Evolutionary conservation across 2,113 vertebrate genomes (phyloP).

Genomic region (Polypterus senegalus): DNA sequence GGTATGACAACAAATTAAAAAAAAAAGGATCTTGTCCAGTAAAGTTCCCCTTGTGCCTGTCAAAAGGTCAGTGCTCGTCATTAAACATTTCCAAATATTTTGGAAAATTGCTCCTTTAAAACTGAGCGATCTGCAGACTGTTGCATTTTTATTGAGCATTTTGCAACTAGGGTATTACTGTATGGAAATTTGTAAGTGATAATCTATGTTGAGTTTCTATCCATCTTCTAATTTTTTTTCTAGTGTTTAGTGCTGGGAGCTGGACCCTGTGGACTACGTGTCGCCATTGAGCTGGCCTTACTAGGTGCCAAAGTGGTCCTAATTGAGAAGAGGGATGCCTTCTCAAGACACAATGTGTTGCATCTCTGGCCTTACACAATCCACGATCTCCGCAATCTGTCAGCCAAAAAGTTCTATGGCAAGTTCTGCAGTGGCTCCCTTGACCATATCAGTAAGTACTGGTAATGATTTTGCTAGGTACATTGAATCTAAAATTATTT

Average conservation of each 20-base stretch:
- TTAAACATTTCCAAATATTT: no score
- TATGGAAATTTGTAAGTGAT: neutral
- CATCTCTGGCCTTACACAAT: conserved; percentile 94
- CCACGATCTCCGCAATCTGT: conserved; percentile 67
- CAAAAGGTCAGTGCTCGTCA: no score
- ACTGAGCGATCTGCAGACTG: neutral
- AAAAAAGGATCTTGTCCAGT: no score
- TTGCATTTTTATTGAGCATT: neutral
- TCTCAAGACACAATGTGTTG: conserved; percentile 89
- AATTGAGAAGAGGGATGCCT: conserved; percentile 72
- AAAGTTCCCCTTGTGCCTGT: no score
- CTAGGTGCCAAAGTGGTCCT: conserved; percentile 75
- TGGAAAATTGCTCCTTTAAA: neutral
- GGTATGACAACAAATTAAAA: no score
- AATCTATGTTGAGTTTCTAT: neutral
- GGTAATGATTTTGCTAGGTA: no score
- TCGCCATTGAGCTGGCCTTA: conserved; percentile 73
- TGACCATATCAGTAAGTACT: conserved; percentile 83
- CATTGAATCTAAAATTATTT: no score
- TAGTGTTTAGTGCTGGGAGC: conserved; percentile 86
- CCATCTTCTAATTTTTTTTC: neutral
- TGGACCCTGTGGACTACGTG: conserved; percentile 79
- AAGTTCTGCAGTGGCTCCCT: conserved; percentile 76
- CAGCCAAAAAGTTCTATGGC: conserved; percentile 87
- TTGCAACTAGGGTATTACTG: neutral